These are phyloP conservation scores for Enteromius viviparus DNA, from an alignment of 2,797 vertebrate genomes.

Conservation along the genomic window DNA sequence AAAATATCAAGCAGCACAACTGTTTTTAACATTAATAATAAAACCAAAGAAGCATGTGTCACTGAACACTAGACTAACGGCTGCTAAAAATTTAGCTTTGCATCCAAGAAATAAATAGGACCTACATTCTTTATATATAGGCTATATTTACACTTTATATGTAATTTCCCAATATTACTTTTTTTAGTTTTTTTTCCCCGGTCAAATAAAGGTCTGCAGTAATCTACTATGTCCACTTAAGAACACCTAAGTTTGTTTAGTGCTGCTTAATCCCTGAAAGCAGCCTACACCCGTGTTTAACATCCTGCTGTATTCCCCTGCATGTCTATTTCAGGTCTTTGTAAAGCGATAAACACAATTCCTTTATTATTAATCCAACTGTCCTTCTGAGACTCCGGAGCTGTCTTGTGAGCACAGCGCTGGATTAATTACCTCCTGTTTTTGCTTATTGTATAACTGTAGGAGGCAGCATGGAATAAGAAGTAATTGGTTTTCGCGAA, in stretches of 20 bases:
- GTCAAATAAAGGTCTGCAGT: background rate
- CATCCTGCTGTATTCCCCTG: background rate
- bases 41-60: background rate
- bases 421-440: constrained; percentile 56
- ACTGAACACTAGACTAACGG: background rate
- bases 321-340: constrained; percentile 9
- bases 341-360: constrained; percentile 15
- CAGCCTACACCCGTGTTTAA: background rate
- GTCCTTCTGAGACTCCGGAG: background rate
- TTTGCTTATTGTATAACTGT: constrained; percentile 22
- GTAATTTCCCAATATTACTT: too few species aligned
- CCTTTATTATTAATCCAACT: constrained; percentile 30
- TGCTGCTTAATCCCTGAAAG: background rate
- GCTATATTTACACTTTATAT: too few species aligned
- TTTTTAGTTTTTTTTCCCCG: background rate
- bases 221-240: background rate
- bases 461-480: constrained; percentile 25
- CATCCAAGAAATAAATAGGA: background rate
- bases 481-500: constrained; percentile 41
- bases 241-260: background rate
- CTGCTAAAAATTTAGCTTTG: background rate
- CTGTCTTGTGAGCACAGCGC: constrained; percentile 26
- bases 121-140: background rate
- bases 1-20: background rate
- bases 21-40: background rate